A percentile compares a stretch with the other conserved stretches of the same genome.
These are phyloP conservation scores for Hypomecis atomaria DNA, from an alignment of 2,888 invertebrate species.

Conservation along the genomic window DNA sequence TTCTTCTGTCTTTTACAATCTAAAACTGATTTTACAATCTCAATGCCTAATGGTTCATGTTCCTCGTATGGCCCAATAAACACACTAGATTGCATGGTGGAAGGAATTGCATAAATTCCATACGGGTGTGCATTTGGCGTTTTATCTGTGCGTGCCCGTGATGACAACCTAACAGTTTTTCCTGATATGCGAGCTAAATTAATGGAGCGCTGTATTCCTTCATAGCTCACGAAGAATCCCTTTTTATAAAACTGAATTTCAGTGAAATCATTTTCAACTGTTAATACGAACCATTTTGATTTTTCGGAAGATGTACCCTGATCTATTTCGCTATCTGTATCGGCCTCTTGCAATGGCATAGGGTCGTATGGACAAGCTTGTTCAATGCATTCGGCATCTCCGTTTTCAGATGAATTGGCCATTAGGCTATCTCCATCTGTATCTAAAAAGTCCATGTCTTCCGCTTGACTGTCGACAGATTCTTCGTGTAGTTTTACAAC, in stretches of 20 bases:
- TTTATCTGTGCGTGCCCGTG: conserved; percentile 58
- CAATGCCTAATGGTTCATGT: conserved; percentile 70
- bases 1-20: conserved; percentile 46
- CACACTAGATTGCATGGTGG: conserved; percentile 62
- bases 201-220: conserved; percentile 78
- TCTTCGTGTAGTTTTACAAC: conserved; percentile 60
- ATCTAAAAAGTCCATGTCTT: conserved; percentile 3
- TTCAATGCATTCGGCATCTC: conserved; percentile 6
- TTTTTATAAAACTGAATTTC: conserved; percentile 79
- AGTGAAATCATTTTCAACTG: conserved; percentile 80
- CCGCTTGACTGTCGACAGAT: neutral
- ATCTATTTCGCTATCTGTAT: conserved; percentile 17
- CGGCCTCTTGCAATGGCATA: conserved; percentile 1
- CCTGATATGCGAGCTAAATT: conserved; percentile 72
- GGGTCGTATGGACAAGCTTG: neutral
- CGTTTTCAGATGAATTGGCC: conserved; percentile 9
- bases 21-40: conserved; percentile 62
- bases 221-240: conserved; percentile 82
- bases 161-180: conserved; percentile 79
- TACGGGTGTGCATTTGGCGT: conserved; percentile 58
- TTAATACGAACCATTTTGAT: conserved; percentile 84
- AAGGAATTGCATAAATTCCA: conserved; percentile 77
- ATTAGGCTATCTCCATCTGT: conserved; percentile 1
- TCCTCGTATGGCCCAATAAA: conserved; percentile 77
- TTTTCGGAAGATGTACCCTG: conserved; percentile 42